Percentiles rank a stretch among this genome's conserved stretches.
Evolutionary conservation across 2,797 vertebrate species (phyloP).

Genomic region (Leptoclinus maculatus): DNA sequence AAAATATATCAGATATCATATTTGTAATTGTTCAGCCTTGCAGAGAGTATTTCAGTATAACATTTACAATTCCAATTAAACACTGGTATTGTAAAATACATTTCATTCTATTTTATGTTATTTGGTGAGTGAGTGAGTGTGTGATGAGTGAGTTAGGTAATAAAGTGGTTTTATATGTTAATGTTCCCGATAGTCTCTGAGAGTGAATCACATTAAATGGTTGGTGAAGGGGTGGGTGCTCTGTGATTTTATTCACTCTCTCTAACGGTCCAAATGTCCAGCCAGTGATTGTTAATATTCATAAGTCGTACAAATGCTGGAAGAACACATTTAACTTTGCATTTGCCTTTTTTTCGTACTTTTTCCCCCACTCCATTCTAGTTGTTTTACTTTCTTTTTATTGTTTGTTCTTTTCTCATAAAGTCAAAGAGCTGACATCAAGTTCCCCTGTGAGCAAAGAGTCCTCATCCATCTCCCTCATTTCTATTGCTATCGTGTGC

Average conservation of each 20-base stretch:
- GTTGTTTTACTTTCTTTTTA: constrained; percentile 47
- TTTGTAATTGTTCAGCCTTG: neutral
- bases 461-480: constrained; percentile 69
- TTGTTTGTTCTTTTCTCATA: constrained; percentile 57
- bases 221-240: neutral
- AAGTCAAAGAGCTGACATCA: constrained; percentile 62
- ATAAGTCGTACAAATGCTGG: constrained; percentile 12
- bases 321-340: constrained; percentile 21
- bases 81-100: neutral
- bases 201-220: constrained; percentile 34
- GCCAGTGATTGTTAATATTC: constrained; percentile 40
- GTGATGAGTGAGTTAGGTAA: constrained; percentile 15
- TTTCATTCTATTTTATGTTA: neutral
- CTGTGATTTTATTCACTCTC: constrained; percentile 23
- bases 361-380: constrained; percentile 17
- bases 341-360: neutral
- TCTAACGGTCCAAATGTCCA: constrained; percentile 30
- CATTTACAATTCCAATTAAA: neutral
- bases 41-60: neutral
- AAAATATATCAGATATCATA: neutral
- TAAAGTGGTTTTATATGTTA: constrained; percentile 36
- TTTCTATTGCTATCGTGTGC: constrained; percentile 45
- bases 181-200: constrained; percentile 2
- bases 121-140: neutral
- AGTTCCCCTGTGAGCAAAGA: constrained; percentile 45